These are phyloP conservation scores for Saturnia japonica DNA, from an alignment of 2,888 invertebrate genomes.

Conservation along the genomic window DNA sequence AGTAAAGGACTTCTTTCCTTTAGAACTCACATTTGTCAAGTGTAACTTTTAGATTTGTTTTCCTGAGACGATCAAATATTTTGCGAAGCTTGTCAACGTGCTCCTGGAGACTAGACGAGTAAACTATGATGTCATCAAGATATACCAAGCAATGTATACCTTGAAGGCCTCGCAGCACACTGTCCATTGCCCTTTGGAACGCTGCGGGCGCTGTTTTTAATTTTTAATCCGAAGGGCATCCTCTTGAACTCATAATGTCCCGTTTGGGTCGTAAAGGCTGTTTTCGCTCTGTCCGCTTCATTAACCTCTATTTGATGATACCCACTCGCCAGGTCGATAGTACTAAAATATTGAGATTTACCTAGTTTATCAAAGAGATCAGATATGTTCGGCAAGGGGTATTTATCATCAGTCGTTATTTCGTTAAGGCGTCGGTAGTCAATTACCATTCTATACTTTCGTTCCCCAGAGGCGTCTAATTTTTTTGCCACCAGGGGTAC, in stretches of 20 bases:
- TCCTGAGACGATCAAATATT: no score
- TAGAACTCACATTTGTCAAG: no score
- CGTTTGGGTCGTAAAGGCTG: conserved; percentile 33
- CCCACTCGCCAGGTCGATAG: conserved; percentile 38
- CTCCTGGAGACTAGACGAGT: conserved; percentile 30
- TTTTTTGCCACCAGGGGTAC: conserved; percentile 43
- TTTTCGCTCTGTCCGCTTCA: conserved; percentile 31
- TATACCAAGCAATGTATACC: conserved; percentile 46
- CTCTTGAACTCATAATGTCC: conserved; percentile 36
- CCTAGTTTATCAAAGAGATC: no score
- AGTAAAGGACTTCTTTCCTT: conserved; percentile 23
- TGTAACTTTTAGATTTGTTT: no score
- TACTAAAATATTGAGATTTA: no score
- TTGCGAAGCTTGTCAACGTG: no score
- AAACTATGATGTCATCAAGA: conserved; percentile 50
- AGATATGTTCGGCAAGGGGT: no score
- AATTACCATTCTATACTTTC: no score
- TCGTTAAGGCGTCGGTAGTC: no score
- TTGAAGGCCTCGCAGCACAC: conserved; percentile 45
- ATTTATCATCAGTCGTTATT: no score
- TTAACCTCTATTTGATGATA: conserved; percentile 37
- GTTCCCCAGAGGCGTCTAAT: no score
- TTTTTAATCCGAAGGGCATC: conserved; percentile 38
- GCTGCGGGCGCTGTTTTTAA: no score
- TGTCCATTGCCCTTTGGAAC: conserved; percentile 55